Conservation (phyloP, 2,888 invertebrate genomes). For the Spodoptera littoralis region DNA sequence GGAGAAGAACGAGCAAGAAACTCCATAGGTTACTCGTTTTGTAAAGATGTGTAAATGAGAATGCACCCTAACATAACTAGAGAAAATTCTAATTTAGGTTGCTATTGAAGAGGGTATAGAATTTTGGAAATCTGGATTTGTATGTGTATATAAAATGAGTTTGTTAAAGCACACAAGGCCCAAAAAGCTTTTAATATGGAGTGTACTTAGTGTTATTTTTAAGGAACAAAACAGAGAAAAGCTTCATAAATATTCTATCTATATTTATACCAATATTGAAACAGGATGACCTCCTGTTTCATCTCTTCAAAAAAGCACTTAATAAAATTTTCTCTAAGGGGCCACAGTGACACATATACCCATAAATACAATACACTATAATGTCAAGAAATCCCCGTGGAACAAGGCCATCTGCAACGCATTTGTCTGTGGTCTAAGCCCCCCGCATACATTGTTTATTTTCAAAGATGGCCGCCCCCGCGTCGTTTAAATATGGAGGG, state of each 20-base stretch:
- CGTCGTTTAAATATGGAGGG: constrained; percentile 64
- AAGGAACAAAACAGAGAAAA: too few relatives aligned
- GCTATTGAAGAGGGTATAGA: too few relatives aligned
- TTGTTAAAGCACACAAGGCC: too few relatives aligned
- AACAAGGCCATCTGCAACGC: constrained; percentile 69
- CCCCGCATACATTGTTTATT: constrained; percentile 65
- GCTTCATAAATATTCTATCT: background rate
- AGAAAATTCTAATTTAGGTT: too few relatives aligned
- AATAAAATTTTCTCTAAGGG: constrained; percentile 28
- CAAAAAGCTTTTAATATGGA: too few relatives aligned
- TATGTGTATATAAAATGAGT: too few relatives aligned
- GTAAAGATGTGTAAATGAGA: too few relatives aligned
- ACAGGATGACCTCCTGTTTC: constrained; percentile 1
- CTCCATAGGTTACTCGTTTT: too few relatives aligned
- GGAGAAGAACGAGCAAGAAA: too few relatives aligned
- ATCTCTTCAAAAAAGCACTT: constrained; percentile 25
- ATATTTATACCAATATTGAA: constrained; percentile 1
- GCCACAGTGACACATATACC: constrained; percentile 31
- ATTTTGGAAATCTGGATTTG: too few relatives aligned
- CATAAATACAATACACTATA: constrained; percentile 26
- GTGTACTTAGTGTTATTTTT: too few relatives aligned
- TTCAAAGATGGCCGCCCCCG: constrained; percentile 67
- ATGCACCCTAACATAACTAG: too few relatives aligned
- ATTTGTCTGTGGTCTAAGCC: constrained; percentile 68
- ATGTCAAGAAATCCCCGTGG: constrained; percentile 73